Evolutionary conservation across 2,797 vertebrate genomes (phyloP), one percentile per base, ranked within the genome.

Genomic region (Rhinogobio ventralis): DNA sequence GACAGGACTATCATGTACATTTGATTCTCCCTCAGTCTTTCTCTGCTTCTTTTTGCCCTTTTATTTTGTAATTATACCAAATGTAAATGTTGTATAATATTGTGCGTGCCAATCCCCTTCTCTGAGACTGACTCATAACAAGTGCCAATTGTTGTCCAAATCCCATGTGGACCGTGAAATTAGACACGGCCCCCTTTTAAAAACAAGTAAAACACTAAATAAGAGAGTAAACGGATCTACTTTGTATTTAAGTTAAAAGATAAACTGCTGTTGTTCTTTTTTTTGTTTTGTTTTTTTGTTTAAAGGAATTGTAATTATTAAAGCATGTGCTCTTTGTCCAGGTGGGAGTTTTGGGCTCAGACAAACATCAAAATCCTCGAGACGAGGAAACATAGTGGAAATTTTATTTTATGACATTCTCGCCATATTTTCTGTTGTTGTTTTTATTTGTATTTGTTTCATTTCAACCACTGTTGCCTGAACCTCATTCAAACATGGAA

Each of bases 401-500:
- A 91, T 95, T 94, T 42, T 90, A 95, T 94, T 95, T 68, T 95
- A 93, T 93, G 92, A 93, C 95, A 94, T 95, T 95, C 95, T 94
- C 93, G 94, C 94, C 94, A 95, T 95, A 91, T 93, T 93, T 93
- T 2, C 49, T 72, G 42, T 25, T 93, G 92, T 95, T 94, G 89
- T 94, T 88, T 93, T 95, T 95, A 93, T 92, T 90, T 93, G 91
- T 95, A 93, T 94, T 94, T 92, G 91, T 95, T 95, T 95, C 93
- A 95, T 95, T 96, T 95, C 94, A 95, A 94, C 94, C 95, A 95
- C 94, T 95, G 94, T 96, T 96, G 96, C 95, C 95, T 95, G 94
- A 94, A 96, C 94, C 94, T 95, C 95, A 95, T 95, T 96, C 95
- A 95, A 94, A 96, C 95, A 96, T 96, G 96, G 96, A 96, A 97